Evolutionary conservation across 2,113 vertebrate species (phyloP).

Genomic region (Pachyramphus minor): DNA sequence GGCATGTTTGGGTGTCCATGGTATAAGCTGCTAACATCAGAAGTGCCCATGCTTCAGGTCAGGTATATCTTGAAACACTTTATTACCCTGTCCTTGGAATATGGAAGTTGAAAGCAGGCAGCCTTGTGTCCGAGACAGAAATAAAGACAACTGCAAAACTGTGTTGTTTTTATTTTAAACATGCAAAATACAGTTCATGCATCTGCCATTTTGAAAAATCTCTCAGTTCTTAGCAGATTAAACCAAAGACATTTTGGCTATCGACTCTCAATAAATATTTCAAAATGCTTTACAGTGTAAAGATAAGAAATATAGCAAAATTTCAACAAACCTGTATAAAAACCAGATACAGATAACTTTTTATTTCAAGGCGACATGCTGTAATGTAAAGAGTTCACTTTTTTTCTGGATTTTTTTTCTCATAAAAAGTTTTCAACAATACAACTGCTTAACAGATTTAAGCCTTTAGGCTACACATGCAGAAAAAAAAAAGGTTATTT

Average conservation of each 20-base stretch:
- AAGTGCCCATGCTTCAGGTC: not conserved
- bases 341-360: slow-evolving; percentile 81
- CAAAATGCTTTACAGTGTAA: slow-evolving; percentile 92
- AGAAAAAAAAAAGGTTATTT: slow-evolving; percentile 75
- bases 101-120: slow-evolving; percentile 9
- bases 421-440: slow-evolving; percentile 84
- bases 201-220: slow-evolving; percentile 80
- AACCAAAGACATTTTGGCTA: slow-evolving; percentile 78
- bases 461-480: slow-evolving; percentile 84
- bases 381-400: slow-evolving; percentile 80
- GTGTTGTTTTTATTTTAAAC: slow-evolving; percentile 81
- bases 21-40: not conserved
- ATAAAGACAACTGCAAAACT: slow-evolving; percentile 75
- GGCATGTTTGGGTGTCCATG: not conserved
- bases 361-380: slow-evolving; percentile 87
- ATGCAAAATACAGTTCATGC: slow-evolving; percentile 97
- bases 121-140: slow-evolving; percentile 60
- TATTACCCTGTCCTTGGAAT: not conserved
- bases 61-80: not conserved
- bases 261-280: slow-evolving; percentile 77
- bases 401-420: slow-evolving; percentile 68
- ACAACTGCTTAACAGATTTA: slow-evolving; percentile 76
- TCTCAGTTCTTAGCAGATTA: slow-evolving; percentile 74
- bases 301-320: slow-evolving; percentile 96
- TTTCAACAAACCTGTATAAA: slow-evolving; percentile 92